Evolutionary conservation across 1,140 invertebrate species (phyloP).

Genomic region (Micrasema longulum): DNA sequence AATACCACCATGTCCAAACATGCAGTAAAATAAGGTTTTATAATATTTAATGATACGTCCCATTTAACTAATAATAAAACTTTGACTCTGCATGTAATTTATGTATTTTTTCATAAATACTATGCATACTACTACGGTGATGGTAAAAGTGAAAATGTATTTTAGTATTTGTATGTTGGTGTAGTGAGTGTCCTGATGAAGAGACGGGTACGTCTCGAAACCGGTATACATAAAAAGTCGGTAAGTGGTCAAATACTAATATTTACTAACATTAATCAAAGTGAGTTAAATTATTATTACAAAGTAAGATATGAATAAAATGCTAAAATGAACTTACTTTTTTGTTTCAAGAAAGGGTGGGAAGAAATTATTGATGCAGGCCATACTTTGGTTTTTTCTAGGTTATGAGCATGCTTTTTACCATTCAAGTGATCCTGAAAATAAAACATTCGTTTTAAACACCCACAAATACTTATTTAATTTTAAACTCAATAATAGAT

Average conservation of each 20-base stretch:
- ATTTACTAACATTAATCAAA: neutral
- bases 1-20: no score
- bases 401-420: slow-evolving; percentile 37
- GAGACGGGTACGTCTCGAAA: no score
- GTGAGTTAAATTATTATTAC: neutral
- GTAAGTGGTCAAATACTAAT: neutral
- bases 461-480: neutral
- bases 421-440: slow-evolving; percentile 45
- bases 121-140: no score
- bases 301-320: neutral
- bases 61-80: no score
- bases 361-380: slow-evolving; percentile 25
- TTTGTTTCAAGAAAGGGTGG: slow-evolving; percentile 3
- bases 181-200: no score
- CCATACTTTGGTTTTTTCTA: slow-evolving; percentile 8
- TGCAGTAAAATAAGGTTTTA: no score
- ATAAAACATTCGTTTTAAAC: neutral
- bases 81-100: no score
- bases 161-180: no score
- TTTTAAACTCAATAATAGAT: no score
- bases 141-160: no score
- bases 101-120: no score
- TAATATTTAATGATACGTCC: no score
- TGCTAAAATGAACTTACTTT: slow-evolving; percentile 1
- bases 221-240: neutral